Evolutionary conservation across 2,888 invertebrate species (phyloP).

Genomic region (Xestia rhomboidea): DNA sequence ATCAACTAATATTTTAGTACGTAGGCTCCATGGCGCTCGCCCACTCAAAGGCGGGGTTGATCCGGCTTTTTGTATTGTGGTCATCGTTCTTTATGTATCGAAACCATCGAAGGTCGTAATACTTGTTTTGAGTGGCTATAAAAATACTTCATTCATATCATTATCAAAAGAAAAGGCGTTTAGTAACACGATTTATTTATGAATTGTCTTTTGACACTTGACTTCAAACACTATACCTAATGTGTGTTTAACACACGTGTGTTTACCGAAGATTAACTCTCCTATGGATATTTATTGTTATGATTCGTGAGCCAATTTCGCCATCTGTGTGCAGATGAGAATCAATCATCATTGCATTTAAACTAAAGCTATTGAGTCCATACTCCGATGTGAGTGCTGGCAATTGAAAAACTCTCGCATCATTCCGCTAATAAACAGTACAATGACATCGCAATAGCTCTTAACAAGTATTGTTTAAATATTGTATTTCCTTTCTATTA

Average conservation of each 20-base stretch:
- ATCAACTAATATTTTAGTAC: slow-evolving; percentile 56
- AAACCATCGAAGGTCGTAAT: slow-evolving; percentile 51
- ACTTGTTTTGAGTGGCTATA: slow-evolving; percentile 32
- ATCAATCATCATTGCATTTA: slow-evolving; percentile 68
- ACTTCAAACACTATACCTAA: slow-evolving; percentile 38
- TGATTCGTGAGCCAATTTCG: slow-evolving; percentile 62
- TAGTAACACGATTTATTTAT: slow-evolving; percentile 25
- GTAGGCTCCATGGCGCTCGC: slow-evolving; percentile 60
- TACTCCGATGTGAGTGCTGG: slow-evolving; percentile 31
- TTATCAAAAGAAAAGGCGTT: slow-evolving; percentile 29
- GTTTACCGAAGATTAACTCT: slow-evolving; percentile 28
- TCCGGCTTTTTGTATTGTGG: slow-evolving; percentile 45
- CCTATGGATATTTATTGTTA: slow-evolving; percentile 60
- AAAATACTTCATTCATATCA: slow-evolving; percentile 29
- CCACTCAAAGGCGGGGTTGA: slow-evolving; percentile 58
- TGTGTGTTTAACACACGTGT: slow-evolving; percentile 24
- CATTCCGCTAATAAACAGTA: slow-evolving; percentile 61
- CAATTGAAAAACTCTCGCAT: slow-evolving; percentile 63
- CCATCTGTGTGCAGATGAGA: slow-evolving; percentile 64
- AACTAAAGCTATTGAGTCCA: slow-evolving; percentile 58
- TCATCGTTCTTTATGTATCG: slow-evolving; percentile 47
- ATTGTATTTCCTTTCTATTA: slow-evolving; percentile 33
- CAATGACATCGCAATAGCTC: slow-evolving; percentile 59
- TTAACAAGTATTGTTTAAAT: slow-evolving; percentile 54
- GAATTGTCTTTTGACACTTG: slow-evolving; percentile 41